Base-by-base conservation (phyloP, 2,113 vertebrate genomes). In the Dolichotis patagonum region DNA sequence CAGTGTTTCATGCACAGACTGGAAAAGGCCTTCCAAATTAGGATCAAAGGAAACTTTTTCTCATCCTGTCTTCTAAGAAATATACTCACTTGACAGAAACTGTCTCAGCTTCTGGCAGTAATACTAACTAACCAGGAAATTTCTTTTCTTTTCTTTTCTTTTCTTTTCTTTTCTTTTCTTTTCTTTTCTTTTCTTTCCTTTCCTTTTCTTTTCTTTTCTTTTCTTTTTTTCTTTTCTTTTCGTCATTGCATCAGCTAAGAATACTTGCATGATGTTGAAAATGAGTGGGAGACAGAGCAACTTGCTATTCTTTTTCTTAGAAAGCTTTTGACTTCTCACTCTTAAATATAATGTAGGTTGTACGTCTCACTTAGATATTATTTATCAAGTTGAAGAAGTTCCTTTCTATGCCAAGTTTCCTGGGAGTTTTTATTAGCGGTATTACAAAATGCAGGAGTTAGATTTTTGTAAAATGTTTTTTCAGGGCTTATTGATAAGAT, bases 241-340 rank as follows among this genome's bases (percentile, higher is more conserved):
- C n/a, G 12, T n/a, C 67, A 49, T 28, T 71, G 16, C 35, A 71
- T 38, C 38, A 81, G 26, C 16, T 30, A 38, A 49, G 10, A n/a
- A 10, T 38, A 49, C 0, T 6, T 69, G 10, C 60, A 1, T 60
- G 30, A 5, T 80, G 11, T 4, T 60, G 17, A 60, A 60, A 58
- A 38, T 49, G 9, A 41, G 6, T 7, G 2, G 19, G 10, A n/a
- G 5, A n/a, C 17, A 24, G 22, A 2, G 7, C 10, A 67, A 11
- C 24, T 60, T 81, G 22, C 1, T 71, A 17, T 77, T 93, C 14
- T 56, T 60, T 16, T 8, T 69, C 62, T 69, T 46, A 22, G 30
- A n/a, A 81, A 49, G 24, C 9, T 62, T 67, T 16, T 35, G 22
- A 1, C n/a, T 58, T 85, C 30, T 60, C 20, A 20, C 16, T 12